Evolutionary conservation across 2,113 vertebrate genomes (phyloP).

Genomic region (Dipodomys ordii): DNA sequence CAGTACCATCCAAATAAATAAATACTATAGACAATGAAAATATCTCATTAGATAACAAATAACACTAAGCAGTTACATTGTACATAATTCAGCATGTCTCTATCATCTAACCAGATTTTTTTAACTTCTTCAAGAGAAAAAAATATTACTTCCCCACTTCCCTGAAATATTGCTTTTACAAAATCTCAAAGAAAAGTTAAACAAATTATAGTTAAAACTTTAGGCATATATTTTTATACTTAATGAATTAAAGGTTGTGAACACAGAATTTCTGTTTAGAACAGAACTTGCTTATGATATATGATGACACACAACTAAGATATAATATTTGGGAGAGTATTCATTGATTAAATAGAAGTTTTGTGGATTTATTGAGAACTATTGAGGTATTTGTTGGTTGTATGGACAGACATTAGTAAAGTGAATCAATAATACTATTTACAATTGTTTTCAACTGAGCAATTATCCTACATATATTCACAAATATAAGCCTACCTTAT

Average conservation of each 20-base stretch:
- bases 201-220: too few species aligned
- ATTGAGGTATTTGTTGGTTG: not conserved
- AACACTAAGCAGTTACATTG: too few species aligned
- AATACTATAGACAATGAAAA: not conserved
- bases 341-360: not conserved
- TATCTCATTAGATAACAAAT: too few species aligned
- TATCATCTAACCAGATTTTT: not conserved
- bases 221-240: not conserved
- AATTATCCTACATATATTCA: not conserved
- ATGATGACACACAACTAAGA: not conserved
- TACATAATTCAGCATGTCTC: not conserved
- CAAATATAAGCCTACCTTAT: not conserved
- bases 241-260: not conserved
- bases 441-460: not conserved
- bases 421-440: not conserved
- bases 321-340: too few species aligned
- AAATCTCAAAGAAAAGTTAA: conserved; percentile 3
- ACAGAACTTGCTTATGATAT: not conserved
- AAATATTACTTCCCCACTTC: not conserved
- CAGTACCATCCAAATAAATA: too few species aligned
- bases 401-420: not conserved
- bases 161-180: not conserved
- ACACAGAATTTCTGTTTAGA: not conserved
- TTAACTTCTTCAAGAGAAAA: not conserved
- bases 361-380: not conserved